Evolutionary conservation across 2,797 vertebrate species (phyloP).

Genomic region (Salmo trutta): DNA sequence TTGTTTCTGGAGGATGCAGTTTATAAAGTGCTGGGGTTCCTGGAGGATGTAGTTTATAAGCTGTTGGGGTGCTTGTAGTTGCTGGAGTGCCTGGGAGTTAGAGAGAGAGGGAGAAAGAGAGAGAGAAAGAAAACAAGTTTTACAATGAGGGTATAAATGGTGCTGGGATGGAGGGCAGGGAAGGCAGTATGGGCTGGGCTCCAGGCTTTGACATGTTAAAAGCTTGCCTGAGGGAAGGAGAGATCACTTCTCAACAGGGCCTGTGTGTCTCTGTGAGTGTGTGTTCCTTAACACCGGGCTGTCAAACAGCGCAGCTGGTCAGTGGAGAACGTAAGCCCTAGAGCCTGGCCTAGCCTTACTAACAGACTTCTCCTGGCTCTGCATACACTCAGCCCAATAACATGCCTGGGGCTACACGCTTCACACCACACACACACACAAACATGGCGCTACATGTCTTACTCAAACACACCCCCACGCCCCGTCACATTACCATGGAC

Average conservation of each 20-base stretch:
- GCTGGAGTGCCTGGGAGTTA: neutral
- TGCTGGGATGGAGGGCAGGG: neutral
- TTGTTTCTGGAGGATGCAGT: too few species aligned
- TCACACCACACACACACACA: neutral
- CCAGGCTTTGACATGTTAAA: neutral
- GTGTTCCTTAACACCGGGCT: conserved; percentile 1
- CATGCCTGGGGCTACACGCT: conserved; percentile 43
- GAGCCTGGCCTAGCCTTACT: conserved; percentile 52
- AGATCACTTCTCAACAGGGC: neutral
- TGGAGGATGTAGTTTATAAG: too few species aligned
- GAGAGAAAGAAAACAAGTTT: neutral
- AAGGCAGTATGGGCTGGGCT: neutral
- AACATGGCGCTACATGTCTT: neutral
- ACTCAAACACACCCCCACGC: neutral
- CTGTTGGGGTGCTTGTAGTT: too few species aligned
- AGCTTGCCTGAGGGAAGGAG: conserved; percentile 1
- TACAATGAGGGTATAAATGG: neutral
- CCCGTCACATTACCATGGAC: too few species aligned
- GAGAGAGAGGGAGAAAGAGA: neutral
- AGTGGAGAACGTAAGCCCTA: conserved; percentile 57
- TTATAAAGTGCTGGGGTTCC: too few species aligned
- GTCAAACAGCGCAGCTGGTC: conserved; percentile 52
- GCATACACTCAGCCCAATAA: conserved; percentile 54
- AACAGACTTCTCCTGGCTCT: conserved; percentile 27
- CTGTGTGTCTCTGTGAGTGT: conserved; percentile 22